phyloP scores from a whole-genome alignment of 2,113 vertebrate genomes.

The Indicator maculatus region DNA sequence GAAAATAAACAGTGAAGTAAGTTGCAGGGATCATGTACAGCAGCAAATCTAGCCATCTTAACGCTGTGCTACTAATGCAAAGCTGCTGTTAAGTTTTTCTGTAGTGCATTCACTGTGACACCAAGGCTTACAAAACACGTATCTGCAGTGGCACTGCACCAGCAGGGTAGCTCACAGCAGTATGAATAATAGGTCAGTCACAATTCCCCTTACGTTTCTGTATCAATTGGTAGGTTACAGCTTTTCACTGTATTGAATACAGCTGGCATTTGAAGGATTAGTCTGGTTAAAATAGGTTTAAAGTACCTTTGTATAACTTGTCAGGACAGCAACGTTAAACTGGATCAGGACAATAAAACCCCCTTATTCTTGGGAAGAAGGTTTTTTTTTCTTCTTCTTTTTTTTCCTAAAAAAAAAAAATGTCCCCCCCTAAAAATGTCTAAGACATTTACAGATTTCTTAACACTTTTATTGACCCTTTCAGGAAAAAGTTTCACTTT shows the following conservation, averaged over 20 bases:
- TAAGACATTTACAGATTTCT: not conserved
- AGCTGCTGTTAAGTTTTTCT: not conserved
- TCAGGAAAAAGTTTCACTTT: not conserved
- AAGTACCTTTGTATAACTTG: not conserved
- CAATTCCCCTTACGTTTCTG: not conserved
- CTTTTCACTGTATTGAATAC: not conserved
- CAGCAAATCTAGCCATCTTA: not conserved
- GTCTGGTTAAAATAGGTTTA: slow-evolving; percentile 2
- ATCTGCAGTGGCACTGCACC: not conserved
- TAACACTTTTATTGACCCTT: not conserved
- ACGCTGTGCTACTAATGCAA: not conserved
- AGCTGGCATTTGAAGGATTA: not conserved
- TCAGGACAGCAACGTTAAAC: not conserved
- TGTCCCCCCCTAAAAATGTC: not conserved
- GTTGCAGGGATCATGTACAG: not conserved
- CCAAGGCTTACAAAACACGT: not conserved
- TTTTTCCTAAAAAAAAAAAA: no score
- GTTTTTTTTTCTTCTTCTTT: no score
- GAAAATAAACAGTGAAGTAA: not conserved
- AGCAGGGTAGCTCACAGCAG: not conserved
- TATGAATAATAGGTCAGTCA: not conserved
- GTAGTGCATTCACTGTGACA: not conserved
- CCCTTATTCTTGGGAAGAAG: not conserved
- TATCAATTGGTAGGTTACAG: not conserved
- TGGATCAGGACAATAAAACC: not conserved